Percentiles rank a stretch among this genome's conserved stretches.
Evolutionary conservation across 2,113 vertebrate genomes (phyloP).

Genomic region (Oceanites oceanicus): DNA sequence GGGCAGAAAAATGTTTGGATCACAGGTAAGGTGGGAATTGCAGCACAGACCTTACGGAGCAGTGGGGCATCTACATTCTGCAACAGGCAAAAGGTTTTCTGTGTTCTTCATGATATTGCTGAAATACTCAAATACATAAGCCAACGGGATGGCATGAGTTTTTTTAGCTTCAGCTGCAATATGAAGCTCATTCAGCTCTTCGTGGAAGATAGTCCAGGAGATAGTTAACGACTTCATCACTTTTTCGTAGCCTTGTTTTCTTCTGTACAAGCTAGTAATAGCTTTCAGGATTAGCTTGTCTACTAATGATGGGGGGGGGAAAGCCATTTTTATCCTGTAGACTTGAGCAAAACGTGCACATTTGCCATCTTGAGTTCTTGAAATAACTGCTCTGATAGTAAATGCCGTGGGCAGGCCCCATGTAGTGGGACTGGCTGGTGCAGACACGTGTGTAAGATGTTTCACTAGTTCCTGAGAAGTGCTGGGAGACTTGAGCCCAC

Average conservation of each 20-base stretch:
- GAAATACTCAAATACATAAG: not conserved
- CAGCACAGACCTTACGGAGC: not conserved
- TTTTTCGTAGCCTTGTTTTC: not conserved
- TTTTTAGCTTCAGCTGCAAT: not conserved
- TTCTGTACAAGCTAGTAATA: not conserved
- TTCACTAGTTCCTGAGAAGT: not conserved
- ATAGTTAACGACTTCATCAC: not conserved
- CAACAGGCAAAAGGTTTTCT: not conserved
- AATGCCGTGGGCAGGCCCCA: not conserved
- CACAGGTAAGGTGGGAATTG: not conserved
- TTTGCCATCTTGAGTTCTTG: not conserved
- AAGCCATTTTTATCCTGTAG: not conserved
- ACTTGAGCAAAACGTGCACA: not conserved
- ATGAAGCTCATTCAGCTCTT: not conserved
- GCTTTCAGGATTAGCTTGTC: not conserved
- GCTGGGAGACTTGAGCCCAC: not conserved
- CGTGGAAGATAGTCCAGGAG: not conserved
- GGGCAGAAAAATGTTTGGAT: constrained; percentile 16
- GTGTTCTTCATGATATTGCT: accelerated
- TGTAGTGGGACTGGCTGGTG: not conserved
- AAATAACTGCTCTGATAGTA: not conserved
- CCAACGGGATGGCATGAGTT: not conserved
- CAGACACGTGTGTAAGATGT: not conserved
- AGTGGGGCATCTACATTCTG: not conserved
- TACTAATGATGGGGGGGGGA: not conserved